These are phyloP conservation scores for Sialis fuliginosa DNA, from an alignment of 2,888 invertebrate genomes.

Conservation along the genomic window DNA sequence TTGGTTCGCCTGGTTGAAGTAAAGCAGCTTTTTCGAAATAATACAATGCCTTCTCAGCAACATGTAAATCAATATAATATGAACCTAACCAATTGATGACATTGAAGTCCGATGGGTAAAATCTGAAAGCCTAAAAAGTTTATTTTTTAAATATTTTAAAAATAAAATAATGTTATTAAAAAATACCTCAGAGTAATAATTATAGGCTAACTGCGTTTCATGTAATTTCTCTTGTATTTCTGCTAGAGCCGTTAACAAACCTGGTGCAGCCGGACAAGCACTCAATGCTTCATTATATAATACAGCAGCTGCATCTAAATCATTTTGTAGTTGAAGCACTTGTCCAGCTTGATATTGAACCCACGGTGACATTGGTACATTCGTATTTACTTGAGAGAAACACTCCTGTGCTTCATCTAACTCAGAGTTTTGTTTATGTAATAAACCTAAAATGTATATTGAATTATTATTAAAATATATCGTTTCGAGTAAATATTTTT, in stretches of 20 bases:
- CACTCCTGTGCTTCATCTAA: conserved; percentile 60
- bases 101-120: conserved; percentile 51
- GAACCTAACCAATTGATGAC: conserved; percentile 81
- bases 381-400: conserved; percentile 52
- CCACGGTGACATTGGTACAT: conserved; percentile 35
- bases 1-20: conserved; percentile 61
- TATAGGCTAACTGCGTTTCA: conserved; percentile 79
- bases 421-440: conserved; percentile 48
- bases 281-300: conserved; percentile 61
- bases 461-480: not conserved
- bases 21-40: conserved; percentile 68
- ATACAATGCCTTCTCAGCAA: conserved; percentile 67
- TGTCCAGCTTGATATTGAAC: conserved; percentile 59
- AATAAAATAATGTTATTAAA: conserved; percentile 17
- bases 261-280: conserved; percentile 75
- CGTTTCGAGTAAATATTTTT: not conserved
- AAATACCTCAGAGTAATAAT: conserved; percentile 59
- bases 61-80: conserved; percentile 75
- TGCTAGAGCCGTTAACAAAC: conserved; percentile 75
- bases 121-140: conserved; percentile 41
- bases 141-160: not conserved
- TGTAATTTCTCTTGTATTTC: conserved; percentile 78
- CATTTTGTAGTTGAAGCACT: conserved; percentile 50
- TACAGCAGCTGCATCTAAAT: conserved; percentile 42
- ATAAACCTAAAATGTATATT: conserved; percentile 32